Evolutionary conservation across 2,888 invertebrate genomes (phyloP).

Genomic region (Ophraella communa): DNA sequence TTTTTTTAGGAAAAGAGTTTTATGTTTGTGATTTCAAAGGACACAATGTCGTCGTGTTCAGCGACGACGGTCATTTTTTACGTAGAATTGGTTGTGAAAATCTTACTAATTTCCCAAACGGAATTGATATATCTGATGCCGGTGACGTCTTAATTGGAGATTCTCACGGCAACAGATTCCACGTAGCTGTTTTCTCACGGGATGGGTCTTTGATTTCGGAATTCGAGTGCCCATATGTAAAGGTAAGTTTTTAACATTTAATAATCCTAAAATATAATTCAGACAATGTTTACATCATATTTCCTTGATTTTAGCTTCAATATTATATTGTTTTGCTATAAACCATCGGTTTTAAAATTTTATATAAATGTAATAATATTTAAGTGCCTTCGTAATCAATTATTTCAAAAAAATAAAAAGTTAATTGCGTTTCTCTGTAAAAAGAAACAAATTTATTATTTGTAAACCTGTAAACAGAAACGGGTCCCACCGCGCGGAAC

Average conservation of each 20-base stretch:
- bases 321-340: background rate
- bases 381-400: too few relatives aligned
- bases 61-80: constrained; percentile 88
- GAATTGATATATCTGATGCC: constrained; percentile 96
- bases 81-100: constrained; percentile 95
- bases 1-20: constrained; percentile 79
- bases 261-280: too few relatives aligned
- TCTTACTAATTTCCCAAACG: constrained; percentile 96
- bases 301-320: background rate
- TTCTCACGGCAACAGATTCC: constrained; percentile 97
- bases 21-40: constrained; percentile 99
- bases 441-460: too few relatives aligned
- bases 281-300: too few relatives aligned
- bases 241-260: constrained; percentile 74
- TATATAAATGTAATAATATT: too few relatives aligned
- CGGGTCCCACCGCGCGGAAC: too few relatives aligned
- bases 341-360: too few relatives aligned
- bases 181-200: constrained; percentile 93
- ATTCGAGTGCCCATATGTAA: constrained; percentile 97
- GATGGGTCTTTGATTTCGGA: constrained; percentile 88
- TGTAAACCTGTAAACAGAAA: too few relatives aligned
- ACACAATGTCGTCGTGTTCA: constrained; percentile 96
- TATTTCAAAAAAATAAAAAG: too few relatives aligned
- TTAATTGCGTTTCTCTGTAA: too few relatives aligned
- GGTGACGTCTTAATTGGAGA: constrained; percentile 97